Base-by-base conservation (phyloP, 2,113 vertebrate species). In the Sinocyclocheilus maitianheensis region DNA sequence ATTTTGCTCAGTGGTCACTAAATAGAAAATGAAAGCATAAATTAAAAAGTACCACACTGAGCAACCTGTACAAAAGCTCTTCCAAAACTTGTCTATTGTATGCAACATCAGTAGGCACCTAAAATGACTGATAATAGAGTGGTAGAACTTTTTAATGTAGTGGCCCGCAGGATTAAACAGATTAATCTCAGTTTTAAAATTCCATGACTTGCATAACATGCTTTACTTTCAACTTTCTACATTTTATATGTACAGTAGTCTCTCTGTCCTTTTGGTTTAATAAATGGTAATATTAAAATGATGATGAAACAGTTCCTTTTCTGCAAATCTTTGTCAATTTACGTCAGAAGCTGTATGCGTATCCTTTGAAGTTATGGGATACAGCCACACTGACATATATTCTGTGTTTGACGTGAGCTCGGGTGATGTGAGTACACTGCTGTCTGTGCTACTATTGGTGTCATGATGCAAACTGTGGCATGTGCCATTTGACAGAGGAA, bases 401-500 rank as follows among this genome's bases (percentile, higher is more conserved):
- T 2, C 40, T 11, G 34, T 13, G 37, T 46, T 80, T 80, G 37
- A 62, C 8, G 1, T 62, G 7, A 63, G 37, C 34, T 16, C 0
- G 0, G 40, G n/a, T 81, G 58, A 16, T 13, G 78, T 3, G 62
- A 34, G n/a, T 22, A 48, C 14, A 13, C 24, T 48, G 40, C 13
- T 3, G 3, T 34, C n/a, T 48, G 4, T 4, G 24, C 67, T 58
- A 9, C 0, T 48, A 83, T 24, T 55, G 48, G 30, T 67, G 43
- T 58, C 22, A 18, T 81, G 53, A 60, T 55, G 58, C 83, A 81
- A 26, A 84, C 55, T 37, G 69, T 62, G 71, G 53, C 60, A 71
- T 67, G 34, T 30, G 26, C 74, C 24, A 26, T 83, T 79, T 85
- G 69, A 85, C 74, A 87, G 53, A 87, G 62, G 74, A 83, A 83